Evolutionary conservation across 2,797 vertebrate species (phyloP), one percentile per base, ranked within the genome.

Genomic region (Parambassis ranga): DNA sequence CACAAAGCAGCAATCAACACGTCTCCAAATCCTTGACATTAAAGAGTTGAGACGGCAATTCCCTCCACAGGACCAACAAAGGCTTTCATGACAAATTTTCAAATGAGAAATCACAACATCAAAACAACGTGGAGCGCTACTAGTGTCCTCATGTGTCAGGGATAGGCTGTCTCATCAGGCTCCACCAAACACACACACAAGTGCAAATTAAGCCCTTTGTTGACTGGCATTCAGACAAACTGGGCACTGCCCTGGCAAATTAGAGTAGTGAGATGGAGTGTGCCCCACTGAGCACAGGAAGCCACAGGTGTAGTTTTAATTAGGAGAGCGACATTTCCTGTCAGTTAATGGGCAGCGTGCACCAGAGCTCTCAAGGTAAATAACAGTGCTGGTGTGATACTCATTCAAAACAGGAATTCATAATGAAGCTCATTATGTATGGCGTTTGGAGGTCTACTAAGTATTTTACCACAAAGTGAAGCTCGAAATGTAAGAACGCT

Each of bases 241-340:
- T 42, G 73, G 77, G 57, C 77, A 50, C 36, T 50, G 60, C 50
- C 62, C 79, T 20, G 56, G 39, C 52, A 85, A 75, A 82, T 82
- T 57, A 73, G 37, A 83, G 57, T 47, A 19, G 48, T 50, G 77
- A 73, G 55, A 67, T 61, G 59, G 50, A 73, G 73, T 0, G 30
- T 20, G 4, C 64, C 80, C 73, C 74, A 49, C 49, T 32, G 80
- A 57, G 81, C 1, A 7, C 50, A 52, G n/a, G 41, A 39, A 73
- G 77, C 72, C 76, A 82, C 84, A 82, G 82, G 85, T 87, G 83
- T 58, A 57, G 78, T 84, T 84, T 86, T 86, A 86, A 90, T 88
- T 80, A 87, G 66, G 30, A 68, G 35, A 28, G 57, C 27, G 52
- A 84, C 82, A 66, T 84, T 84, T 86, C 36, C 65, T 47, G 52